Evolutionary conservation across 2,113 vertebrate species (phyloP).

Genomic region (Chloroceryle aenea): DNA sequence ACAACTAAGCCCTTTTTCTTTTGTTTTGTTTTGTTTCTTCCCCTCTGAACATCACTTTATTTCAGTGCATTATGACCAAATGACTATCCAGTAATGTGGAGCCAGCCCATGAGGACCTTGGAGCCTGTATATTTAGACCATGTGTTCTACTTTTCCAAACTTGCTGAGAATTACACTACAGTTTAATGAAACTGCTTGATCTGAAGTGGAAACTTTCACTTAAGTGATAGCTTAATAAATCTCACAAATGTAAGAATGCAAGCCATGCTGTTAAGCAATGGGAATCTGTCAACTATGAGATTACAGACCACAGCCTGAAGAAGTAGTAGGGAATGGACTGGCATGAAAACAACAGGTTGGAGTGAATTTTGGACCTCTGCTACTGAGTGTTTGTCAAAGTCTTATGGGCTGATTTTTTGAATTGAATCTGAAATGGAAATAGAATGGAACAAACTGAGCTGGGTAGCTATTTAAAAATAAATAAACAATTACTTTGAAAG

Average conservation of each 20-base stretch:
- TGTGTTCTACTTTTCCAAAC: neutral
- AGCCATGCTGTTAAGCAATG: neutral
- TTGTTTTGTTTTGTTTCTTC: neutral
- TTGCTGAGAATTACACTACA: neutral
- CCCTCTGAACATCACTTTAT: neutral
- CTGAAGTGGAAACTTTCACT: neutral
- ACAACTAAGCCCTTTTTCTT: neutral
- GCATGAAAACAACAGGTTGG: neutral
- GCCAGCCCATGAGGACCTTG: neutral
- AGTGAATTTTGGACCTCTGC: neutral
- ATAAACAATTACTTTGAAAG: neutral
- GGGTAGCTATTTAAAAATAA: neutral
- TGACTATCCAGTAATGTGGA: rapidly evolving
- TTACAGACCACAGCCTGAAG: neutral
- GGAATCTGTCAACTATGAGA: neutral
- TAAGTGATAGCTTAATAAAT: neutral
- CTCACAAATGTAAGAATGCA: neutral
- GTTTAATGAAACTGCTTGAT: neutral
- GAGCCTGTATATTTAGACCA: neutral
- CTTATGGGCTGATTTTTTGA: neutral
- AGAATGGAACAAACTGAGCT: neutral
- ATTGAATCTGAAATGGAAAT: neutral
- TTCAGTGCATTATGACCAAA: neutral
- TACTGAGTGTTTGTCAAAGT: neutral
- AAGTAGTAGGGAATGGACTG: neutral